Conservation (phyloP, 2,888 invertebrate genomes). For the Galeruca laticollis region DNA sequence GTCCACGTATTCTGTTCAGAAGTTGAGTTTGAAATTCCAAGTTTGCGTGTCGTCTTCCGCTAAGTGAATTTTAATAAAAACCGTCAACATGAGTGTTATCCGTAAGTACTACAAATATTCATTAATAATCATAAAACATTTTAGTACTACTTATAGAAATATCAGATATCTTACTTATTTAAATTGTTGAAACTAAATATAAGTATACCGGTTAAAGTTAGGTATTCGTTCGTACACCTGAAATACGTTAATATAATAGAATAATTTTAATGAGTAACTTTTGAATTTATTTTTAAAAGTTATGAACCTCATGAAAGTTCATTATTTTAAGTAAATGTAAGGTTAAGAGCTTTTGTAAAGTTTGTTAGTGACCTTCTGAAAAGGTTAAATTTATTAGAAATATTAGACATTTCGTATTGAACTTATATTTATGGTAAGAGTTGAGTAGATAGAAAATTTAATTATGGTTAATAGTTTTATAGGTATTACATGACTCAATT, state of each 20-base stretch:
- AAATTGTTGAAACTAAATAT: not conserved
- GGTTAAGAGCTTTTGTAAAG: too few species aligned
- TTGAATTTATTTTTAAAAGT: too few species aligned
- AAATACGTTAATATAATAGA: too few species aligned
- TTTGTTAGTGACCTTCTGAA: not conserved
- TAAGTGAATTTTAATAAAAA: slow-evolving; percentile 36
- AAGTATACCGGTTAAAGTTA: not conserved
- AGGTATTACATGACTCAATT: too few species aligned
- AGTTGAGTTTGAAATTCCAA: slow-evolving; percentile 50
- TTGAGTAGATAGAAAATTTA: too few species aligned
- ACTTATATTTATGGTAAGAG: too few species aligned
- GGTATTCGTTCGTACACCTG: too few species aligned
- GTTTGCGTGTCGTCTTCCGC: slow-evolving; percentile 39
- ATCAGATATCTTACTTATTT: not conserved
- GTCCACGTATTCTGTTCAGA: slow-evolving; percentile 45
- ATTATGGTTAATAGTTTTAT: too few species aligned
- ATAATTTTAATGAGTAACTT: too few species aligned
- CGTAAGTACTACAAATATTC: slow-evolving; percentile 43
- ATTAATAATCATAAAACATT: slow-evolving; percentile 5
- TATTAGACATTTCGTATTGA: not conserved
- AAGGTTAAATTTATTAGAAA: slow-evolving; percentile 2
- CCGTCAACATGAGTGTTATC: slow-evolving; percentile 49
- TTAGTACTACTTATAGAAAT: slow-evolving; percentile 5
- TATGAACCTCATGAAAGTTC: too few species aligned
- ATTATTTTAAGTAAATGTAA: too few species aligned